A percentile compares a stretch with the other conserved stretches of the same genome.
These are phyloP conservation scores for Oplegnathus fasciatus DNA, from an alignment of 2,113 vertebrate species.

Conservation along the genomic window DNA sequence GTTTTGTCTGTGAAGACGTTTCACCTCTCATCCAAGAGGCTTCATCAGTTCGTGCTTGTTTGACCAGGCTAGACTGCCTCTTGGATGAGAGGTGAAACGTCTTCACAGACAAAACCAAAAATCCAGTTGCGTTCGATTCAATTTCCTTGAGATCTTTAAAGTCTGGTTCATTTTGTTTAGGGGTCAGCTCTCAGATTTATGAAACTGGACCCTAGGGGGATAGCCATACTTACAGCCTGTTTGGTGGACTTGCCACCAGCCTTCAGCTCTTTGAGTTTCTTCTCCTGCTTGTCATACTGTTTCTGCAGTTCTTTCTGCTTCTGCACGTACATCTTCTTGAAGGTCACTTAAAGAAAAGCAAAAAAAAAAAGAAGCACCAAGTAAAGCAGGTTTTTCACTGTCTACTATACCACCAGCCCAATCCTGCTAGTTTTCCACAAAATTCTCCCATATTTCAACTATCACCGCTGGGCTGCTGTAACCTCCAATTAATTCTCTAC, in stretches of 20 bases:
- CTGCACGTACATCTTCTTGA: slow-evolving; percentile 96
- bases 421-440: neutral
- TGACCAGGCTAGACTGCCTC: too few relatives aligned
- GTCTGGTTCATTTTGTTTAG: neutral
- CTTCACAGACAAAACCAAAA: too few relatives aligned
- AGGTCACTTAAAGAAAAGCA: slow-evolving; percentile 84
- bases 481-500: neutral
- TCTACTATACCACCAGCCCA: neutral
- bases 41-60: too few relatives aligned
- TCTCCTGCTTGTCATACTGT: slow-evolving; percentile 94
- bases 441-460: neutral
- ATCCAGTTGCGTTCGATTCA: too few relatives aligned
- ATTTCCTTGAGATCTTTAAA: too few relatives aligned
- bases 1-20: too few relatives aligned
- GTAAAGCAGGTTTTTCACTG: neutral
- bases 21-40: too few relatives aligned
- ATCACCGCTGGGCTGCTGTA: neutral
- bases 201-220: neutral
- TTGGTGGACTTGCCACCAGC: slow-evolving; percentile 94
- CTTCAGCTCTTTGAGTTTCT: slow-evolving; percentile 92
- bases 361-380: neutral
- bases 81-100: too few relatives aligned
- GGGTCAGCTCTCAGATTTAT: neutral
- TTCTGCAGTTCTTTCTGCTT: slow-evolving; percentile 94
- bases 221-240: slow-evolving; percentile 87